A percentile compares a stretch with the other conserved stretches of the same genome.
Evolutionary conservation across 2,113 vertebrate genomes (phyloP).

Genomic region (Polyodon spathula): DNA sequence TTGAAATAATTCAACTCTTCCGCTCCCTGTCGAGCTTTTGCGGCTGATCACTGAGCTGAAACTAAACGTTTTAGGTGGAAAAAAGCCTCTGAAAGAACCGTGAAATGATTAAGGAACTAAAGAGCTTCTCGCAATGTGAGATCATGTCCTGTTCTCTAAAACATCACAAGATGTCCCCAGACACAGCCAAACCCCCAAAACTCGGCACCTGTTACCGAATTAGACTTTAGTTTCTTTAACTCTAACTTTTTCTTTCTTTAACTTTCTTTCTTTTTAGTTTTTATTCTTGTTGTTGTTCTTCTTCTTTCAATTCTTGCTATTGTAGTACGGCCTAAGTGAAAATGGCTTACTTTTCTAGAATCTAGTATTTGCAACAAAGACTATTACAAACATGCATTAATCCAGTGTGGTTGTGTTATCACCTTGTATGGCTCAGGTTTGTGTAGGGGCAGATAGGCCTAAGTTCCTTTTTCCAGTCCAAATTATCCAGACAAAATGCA

Average conservation of each 20-base stretch:
- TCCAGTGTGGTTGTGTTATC: too few relatives aligned
- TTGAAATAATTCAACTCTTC: slow-evolving; percentile 96
- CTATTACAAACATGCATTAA: too few relatives aligned
- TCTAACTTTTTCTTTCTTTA: slow-evolving; percentile 41
- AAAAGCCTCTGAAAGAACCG: slow-evolving; percentile 89
- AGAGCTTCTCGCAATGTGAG: slow-evolving; percentile 88
- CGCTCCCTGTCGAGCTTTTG: slow-evolving; percentile 89
- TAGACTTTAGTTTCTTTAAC: slow-evolving; percentile 37
- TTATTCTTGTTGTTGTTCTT: background rate
- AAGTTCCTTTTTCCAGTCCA: too few relatives aligned
- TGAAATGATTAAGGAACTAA: slow-evolving; percentile 97
- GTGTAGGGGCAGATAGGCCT: too few relatives aligned
- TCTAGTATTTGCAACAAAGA: too few relatives aligned
- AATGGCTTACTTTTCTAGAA: too few relatives aligned
- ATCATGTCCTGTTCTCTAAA: slow-evolving; percentile 79
- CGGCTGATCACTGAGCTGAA: slow-evolving; percentile 98
- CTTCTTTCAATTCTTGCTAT: background rate
- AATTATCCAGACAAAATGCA: too few relatives aligned
- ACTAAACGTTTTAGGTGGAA: slow-evolving; percentile 99
- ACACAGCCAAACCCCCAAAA: slow-evolving; percentile 59
- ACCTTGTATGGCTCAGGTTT: too few relatives aligned
- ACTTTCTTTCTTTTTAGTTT: slow-evolving; percentile 12
- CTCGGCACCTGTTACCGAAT: slow-evolving; percentile 60
- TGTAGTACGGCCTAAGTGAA: background rate
- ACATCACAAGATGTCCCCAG: slow-evolving; percentile 68